Evolutionary conservation across 2,797 vertebrate species (phyloP).

Genomic region (Acanthurus tractus): DNA sequence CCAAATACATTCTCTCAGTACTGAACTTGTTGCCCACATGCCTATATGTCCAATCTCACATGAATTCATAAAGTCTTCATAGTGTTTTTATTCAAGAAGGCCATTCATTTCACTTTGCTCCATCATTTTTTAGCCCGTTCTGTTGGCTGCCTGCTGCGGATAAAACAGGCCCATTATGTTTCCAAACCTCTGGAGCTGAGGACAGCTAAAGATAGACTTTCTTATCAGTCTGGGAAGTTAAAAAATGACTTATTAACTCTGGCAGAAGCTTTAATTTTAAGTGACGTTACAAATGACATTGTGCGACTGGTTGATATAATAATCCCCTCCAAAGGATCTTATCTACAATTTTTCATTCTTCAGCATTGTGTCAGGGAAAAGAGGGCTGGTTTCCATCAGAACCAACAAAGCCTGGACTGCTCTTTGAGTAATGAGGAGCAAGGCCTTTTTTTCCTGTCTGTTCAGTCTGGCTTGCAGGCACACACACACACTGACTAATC

Average conservation of each 20-base stretch:
- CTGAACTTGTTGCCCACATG: slow-evolving; percentile 23
- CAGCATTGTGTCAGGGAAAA: slow-evolving; percentile 34
- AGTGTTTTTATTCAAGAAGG: slow-evolving; percentile 44
- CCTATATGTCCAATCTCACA: slow-evolving; percentile 30
- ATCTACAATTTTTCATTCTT: slow-evolving; percentile 56
- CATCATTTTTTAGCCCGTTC: slow-evolving; percentile 8
- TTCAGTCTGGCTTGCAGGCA: slow-evolving; percentile 57
- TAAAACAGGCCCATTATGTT: slow-evolving; percentile 47
- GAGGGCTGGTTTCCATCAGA: slow-evolving; percentile 60
- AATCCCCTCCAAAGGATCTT: slow-evolving; percentile 52
- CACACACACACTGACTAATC: slow-evolving; percentile 60
- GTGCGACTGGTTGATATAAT: slow-evolving; percentile 55
- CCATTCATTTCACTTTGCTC: slow-evolving; percentile 34
- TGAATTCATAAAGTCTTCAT: slow-evolving; percentile 48
- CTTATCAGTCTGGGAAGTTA: slow-evolving; percentile 69
- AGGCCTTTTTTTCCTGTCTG: slow-evolving; percentile 22
- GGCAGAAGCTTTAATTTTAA: slow-evolving; percentile 61
- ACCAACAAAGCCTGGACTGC: slow-evolving; percentile 47
- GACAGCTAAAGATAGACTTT: slow-evolving; percentile 59
- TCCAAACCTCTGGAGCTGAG: slow-evolving; percentile 60
- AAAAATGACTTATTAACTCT: slow-evolving; percentile 62
- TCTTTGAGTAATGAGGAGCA: slow-evolving; percentile 64
- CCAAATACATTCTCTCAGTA: slow-evolving; percentile 13
- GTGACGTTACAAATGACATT: slow-evolving; percentile 57
- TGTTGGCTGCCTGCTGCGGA: slow-evolving; percentile 32